Evolutionary conservation across 2,113 vertebrate genomes (phyloP).

Genomic region (Pedionomus torquatus): DNA sequence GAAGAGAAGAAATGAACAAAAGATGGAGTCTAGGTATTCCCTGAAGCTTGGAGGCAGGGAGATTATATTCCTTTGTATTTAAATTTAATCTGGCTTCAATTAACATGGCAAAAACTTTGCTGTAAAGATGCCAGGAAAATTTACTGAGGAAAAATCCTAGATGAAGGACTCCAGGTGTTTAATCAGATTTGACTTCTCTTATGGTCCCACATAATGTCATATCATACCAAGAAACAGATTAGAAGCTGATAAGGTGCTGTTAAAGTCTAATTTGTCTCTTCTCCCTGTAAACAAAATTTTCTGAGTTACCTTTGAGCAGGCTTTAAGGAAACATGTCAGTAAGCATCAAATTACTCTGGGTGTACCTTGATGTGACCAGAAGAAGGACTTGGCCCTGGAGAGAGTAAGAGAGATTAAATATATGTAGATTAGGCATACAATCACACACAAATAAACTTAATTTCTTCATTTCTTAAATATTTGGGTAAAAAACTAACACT

Average conservation of each 20-base stretch:
- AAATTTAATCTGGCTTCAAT: neutral
- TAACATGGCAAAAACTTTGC: neutral
- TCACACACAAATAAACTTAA: neutral
- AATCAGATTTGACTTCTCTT: neutral
- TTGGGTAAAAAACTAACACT: neutral
- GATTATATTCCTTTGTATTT: neutral
- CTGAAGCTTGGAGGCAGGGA: neutral
- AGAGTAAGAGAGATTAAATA: neutral
- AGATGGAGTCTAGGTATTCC: neutral
- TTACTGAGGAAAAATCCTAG: neutral
- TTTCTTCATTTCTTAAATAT: neutral
- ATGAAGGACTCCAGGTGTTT: neutral
- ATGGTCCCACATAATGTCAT: neutral
- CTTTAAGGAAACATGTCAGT: neutral
- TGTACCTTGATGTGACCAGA: neutral
- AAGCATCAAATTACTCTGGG: neutral
- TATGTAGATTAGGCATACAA: neutral
- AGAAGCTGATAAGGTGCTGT: neutral
- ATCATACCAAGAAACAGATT: neutral
- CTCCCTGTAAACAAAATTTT: neutral
- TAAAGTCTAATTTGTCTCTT: neutral
- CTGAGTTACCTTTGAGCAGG: neutral
- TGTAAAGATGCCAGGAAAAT: neutral
- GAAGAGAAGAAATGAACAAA: neutral
- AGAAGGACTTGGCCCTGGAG: neutral